A percentile compares a stretch with the other conserved stretches of the same genome.
phyloP scores from a whole-genome alignment of 2,797 vertebrate species.

The Micropoecilia bifurca region DNA sequence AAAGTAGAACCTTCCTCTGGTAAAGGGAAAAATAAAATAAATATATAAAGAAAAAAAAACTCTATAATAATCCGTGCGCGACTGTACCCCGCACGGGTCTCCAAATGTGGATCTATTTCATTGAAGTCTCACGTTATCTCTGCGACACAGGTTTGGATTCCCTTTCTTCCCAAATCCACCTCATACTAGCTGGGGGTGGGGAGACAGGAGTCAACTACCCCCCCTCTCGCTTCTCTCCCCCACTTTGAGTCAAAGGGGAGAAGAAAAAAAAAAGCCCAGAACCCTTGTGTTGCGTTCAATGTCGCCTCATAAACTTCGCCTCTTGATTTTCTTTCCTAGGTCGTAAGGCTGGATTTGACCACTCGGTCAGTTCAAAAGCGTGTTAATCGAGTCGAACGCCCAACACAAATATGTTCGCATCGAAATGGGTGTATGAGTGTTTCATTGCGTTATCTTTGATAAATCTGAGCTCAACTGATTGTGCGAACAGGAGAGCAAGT shows the following conservation, averaged over 20 bases:
- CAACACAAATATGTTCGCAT: slow-evolving; percentile 4
- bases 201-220: slow-evolving; percentile 73
- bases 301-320: slow-evolving; percentile 55
- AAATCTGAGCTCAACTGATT: background rate
- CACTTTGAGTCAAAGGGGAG: slow-evolving; percentile 28
- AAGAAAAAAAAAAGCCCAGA: slow-evolving; percentile 32
- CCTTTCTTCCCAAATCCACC: slow-evolving; percentile 74
- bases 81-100: slow-evolving; percentile 56
- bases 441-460: background rate
- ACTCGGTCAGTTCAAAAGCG: slow-evolving; percentile 48
- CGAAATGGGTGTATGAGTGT: background rate
- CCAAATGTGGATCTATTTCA: slow-evolving; percentile 44
- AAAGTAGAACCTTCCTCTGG: slow-evolving; percentile 39
- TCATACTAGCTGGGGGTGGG: slow-evolving; percentile 79
- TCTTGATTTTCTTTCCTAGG: slow-evolving; percentile 9
- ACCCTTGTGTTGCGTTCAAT: slow-evolving; percentile 70
- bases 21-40: slow-evolving; percentile 47
- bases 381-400: slow-evolving; percentile 24
- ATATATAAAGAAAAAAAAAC: slow-evolving; percentile 43
- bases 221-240: slow-evolving; percentile 57
- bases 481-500: background rate
- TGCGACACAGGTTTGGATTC: slow-evolving; percentile 68
- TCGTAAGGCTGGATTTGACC: slow-evolving; percentile 23
- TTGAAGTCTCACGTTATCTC: slow-evolving; percentile 69
- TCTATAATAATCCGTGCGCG: slow-evolving; percentile 68